Conservation (phyloP, 2,888 invertebrate genomes). For the Lepidocyrtinus sp. region DNA sequence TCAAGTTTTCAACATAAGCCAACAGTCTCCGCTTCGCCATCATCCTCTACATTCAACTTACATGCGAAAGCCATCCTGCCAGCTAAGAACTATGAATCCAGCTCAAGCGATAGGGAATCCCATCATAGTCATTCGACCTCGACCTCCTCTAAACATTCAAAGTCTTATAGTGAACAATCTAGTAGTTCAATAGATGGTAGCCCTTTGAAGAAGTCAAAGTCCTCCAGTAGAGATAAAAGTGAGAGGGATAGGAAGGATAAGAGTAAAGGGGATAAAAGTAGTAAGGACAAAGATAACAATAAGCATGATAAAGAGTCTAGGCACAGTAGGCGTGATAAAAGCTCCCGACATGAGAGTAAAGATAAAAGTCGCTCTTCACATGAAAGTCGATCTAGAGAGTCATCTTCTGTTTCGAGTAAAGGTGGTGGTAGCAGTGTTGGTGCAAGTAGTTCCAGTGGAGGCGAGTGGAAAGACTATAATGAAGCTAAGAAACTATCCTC, state of each 20-base stretch:
- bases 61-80: neutral
- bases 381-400: slow-evolving; percentile 21
- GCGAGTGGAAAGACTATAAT: slow-evolving; percentile 44
- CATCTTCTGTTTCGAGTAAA: neutral
- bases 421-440: slow-evolving; percentile 16
- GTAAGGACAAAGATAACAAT: slow-evolving; percentile 29
- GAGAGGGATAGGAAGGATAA: slow-evolving; percentile 41
- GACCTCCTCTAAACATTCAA: slow-evolving; percentile 25
- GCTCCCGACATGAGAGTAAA: slow-evolving; percentile 27
- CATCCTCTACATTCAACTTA: slow-evolving; percentile 1
- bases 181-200: slow-evolving; percentile 44
- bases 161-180: slow-evolving; percentile 32
- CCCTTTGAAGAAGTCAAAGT: slow-evolving; percentile 42
- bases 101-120: slow-evolving; percentile 33
- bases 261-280: slow-evolving; percentile 41
- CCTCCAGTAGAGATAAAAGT: slow-evolving; percentile 31
- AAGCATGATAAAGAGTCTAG: slow-evolving; percentile 49
- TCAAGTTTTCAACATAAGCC: slow-evolving; percentile 36
- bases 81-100: slow-evolving; percentile 26
- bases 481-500: slow-evolving; percentile 32
- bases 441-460: neutral
- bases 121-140: slow-evolving; percentile 18
- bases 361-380: slow-evolving; percentile 32
- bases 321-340: slow-evolving; percentile 42
- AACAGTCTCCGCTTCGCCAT: neutral